A percentile compares a stretch with the other conserved stretches of the same genome.
Conservation (phyloP, 1,140 invertebrate species). For the Zaprionus nigranus region DNA sequence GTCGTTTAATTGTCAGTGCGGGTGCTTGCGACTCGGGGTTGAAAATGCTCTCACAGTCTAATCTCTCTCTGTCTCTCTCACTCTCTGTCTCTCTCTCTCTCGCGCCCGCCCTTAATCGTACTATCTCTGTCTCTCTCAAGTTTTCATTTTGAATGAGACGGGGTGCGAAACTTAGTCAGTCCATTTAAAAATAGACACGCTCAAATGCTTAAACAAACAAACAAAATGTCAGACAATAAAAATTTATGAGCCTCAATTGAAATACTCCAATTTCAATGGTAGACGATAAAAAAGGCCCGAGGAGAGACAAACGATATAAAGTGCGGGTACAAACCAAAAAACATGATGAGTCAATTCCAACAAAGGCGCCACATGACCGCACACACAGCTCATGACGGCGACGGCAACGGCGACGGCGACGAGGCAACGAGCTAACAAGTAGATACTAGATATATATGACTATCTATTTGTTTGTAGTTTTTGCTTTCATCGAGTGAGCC, state of each 20-base stretch:
- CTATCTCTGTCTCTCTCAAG: background rate
- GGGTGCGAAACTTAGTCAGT: constrained; percentile 73
- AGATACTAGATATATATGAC: constrained; percentile 20
- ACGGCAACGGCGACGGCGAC: background rate
- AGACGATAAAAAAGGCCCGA: constrained; percentile 63
- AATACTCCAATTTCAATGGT: constrained; percentile 77
- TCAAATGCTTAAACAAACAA: constrained; percentile 74
- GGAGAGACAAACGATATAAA: constrained; percentile 33
- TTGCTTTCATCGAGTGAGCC: constrained; percentile 63
- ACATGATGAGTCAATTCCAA: constrained; percentile 70
- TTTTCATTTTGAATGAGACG: constrained; percentile 10
- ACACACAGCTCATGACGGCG: constrained; percentile 11
- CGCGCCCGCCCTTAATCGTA: background rate
- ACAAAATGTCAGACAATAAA: constrained; percentile 76
- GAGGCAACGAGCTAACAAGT: constrained; percentile 2
- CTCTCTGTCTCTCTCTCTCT: background rate
- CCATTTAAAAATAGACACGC: constrained; percentile 75
- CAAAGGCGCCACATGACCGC: constrained; percentile 55
- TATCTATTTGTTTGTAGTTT: constrained; percentile 47
- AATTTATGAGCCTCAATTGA: constrained; percentile 78
- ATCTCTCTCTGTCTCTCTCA: background rate
- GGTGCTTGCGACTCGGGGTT: background rate
- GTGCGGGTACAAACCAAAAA: constrained; percentile 37
- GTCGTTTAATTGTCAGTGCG: constrained; percentile 73
- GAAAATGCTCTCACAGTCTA: constrained; percentile 4